A percentile compares a stretch with the other conserved stretches of the same genome.
These are phyloP conservation scores for Halcyon malimbica DNA, from an alignment of 2,113 vertebrate species.

Conservation along the genomic window DNA sequence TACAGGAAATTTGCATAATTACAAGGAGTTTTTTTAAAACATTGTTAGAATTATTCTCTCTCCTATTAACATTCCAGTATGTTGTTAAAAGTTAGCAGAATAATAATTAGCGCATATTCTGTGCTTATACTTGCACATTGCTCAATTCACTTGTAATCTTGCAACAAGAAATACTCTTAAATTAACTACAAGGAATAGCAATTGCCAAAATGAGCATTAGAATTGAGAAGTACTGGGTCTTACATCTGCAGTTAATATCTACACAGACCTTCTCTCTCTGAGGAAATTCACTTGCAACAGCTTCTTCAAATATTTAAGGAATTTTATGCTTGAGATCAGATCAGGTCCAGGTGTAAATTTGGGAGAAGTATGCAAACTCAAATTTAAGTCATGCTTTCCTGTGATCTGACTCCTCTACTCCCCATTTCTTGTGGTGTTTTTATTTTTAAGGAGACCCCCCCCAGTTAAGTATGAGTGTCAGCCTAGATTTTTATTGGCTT, in stretches of 20 bases:
- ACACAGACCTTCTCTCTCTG: background rate
- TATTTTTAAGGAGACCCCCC: background rate
- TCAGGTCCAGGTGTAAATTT: background rate
- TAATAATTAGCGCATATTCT: background rate
- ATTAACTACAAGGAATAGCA: slow-evolving; percentile 6
- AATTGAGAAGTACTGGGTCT: background rate
- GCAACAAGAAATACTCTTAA: slow-evolving; percentile 3
- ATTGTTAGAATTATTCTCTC: slow-evolving; percentile 29
- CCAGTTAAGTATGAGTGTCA: background rate
- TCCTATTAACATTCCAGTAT: slow-evolving; percentile 31
- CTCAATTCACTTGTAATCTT: slow-evolving; percentile 9
- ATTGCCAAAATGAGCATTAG: background rate
- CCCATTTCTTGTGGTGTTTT: background rate
- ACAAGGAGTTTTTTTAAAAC: background rate
- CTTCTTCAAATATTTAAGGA: background rate
- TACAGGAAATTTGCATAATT: slow-evolving; percentile 54
- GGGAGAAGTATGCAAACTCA: background rate
- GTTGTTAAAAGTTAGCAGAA: slow-evolving; percentile 47
- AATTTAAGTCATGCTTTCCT: background rate
- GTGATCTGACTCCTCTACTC: background rate
- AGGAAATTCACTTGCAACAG: background rate
- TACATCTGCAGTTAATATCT: background rate
- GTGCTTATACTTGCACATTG: background rate
- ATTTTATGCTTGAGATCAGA: background rate
- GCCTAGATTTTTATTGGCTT: background rate